A percentile compares a stretch with the other conserved stretches of the same genome.
Evolutionary conservation across 2,888 invertebrate species (phyloP).

Genomic region (Nomada hirtipes): DNA sequence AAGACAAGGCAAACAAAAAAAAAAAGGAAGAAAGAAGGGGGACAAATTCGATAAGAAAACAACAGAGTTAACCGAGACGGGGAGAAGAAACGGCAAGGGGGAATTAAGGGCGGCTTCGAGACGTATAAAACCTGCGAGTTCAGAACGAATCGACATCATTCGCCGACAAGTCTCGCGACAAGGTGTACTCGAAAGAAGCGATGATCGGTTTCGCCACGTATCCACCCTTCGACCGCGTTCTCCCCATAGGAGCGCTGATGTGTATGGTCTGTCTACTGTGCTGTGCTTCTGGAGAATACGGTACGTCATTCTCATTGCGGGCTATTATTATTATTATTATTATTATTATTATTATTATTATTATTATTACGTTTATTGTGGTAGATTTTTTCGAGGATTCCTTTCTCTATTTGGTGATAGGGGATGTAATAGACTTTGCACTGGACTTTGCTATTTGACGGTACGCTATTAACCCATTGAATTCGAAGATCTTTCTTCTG

Average conservation of each 20-base stretch:
- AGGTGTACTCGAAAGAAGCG: slow-evolving; percentile 29
- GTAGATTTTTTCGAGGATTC: too few relatives aligned
- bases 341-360: too few relatives aligned
- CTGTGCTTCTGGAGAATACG: slow-evolving; percentile 74
- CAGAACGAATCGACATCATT: slow-evolving; percentile 50
- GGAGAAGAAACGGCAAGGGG: slow-evolving; percentile 4
- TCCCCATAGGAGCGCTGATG: slow-evolving; percentile 55
- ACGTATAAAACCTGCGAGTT: slow-evolving; percentile 65
- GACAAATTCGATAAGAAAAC: slow-evolving; percentile 27
- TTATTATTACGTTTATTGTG: too few relatives aligned
- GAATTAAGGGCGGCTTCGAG: slow-evolving; percentile 33
- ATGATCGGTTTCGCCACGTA: slow-evolving; percentile 53
- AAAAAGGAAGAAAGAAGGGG: not conserved
- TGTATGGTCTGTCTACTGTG: slow-evolving; percentile 63
- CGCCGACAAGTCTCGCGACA: slow-evolving; percentile 40
- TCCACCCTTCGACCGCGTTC: slow-evolving; percentile 24
- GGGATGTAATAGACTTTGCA: too few relatives aligned
- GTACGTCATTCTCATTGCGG: slow-evolving; percentile 60
- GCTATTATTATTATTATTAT: too few relatives aligned
- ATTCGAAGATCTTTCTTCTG: too few relatives aligned
- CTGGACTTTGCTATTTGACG: too few relatives aligned
- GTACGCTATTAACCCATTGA: too few relatives aligned
- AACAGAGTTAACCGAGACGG: not conserved
- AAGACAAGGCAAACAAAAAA: not conserved
- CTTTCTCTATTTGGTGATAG: too few relatives aligned